phyloP scores from a whole-genome alignment of 1,140 invertebrate genomes.

The Acromyrmex heyeri region DNA sequence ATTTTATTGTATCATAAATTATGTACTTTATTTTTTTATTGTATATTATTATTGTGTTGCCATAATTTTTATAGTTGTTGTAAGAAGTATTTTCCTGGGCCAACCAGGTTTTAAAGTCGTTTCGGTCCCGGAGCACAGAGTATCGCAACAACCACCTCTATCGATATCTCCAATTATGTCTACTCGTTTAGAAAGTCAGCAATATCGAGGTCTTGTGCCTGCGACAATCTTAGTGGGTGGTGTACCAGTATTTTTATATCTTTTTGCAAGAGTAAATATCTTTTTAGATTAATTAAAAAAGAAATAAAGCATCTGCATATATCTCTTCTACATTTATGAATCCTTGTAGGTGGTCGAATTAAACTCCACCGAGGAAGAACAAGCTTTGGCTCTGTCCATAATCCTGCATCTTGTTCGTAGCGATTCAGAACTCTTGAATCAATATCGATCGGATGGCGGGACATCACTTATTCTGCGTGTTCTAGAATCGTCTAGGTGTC shows the following conservation, averaged over 20 bases:
- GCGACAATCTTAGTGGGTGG: slow-evolving; percentile 88
- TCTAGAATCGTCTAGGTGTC: slow-evolving; percentile 86
- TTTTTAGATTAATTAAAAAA: slow-evolving; percentile 27
- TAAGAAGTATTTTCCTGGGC: slow-evolving; percentile 85
- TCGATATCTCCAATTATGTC: slow-evolving; percentile 82
- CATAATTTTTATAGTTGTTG: slow-evolving; percentile 76
- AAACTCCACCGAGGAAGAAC: slow-evolving; percentile 87
- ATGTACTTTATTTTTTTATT: neutral
- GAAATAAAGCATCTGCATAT: neutral
- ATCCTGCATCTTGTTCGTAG: slow-evolving; percentile 86
- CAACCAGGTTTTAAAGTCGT: slow-evolving; percentile 86
- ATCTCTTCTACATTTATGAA: neutral
- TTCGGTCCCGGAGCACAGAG: slow-evolving; percentile 83
- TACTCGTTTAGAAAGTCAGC: slow-evolving; percentile 82
- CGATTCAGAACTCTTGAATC: slow-evolving; percentile 86
- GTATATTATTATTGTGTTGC: neutral
- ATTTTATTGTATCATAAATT: neutral
- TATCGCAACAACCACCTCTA: slow-evolving; percentile 86
- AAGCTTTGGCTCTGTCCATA: slow-evolving; percentile 87
- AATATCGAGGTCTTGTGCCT: slow-evolving; percentile 87
- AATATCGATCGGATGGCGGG: slow-evolving; percentile 85
- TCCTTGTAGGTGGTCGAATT: slow-evolving; percentile 88
- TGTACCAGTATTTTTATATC: slow-evolving; percentile 88
- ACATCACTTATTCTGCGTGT: slow-evolving; percentile 87
- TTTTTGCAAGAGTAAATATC: slow-evolving; percentile 88